A percentile compares a stretch with the other conserved stretches of the same genome.
Evolutionary conservation across 2,888 invertebrate species (phyloP).

Genomic region (Autographa gamma): DNA sequence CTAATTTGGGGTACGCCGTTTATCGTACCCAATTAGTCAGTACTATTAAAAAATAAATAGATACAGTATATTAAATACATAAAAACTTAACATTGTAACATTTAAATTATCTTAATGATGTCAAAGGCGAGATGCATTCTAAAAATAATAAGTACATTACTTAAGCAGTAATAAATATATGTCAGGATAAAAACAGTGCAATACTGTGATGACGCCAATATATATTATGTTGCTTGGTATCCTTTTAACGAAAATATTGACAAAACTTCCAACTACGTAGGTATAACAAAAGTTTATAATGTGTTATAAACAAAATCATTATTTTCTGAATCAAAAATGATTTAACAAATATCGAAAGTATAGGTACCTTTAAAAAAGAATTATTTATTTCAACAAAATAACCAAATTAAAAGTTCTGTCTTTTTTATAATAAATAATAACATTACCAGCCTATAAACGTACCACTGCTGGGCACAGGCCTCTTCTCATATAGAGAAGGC

Average conservation of each 20-base stretch:
- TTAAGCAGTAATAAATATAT: not conserved
- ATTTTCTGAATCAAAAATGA: too few species aligned
- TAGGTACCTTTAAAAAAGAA: too few species aligned
- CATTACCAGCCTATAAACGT: too few species aligned
- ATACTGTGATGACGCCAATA: not conserved
- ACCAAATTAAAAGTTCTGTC: too few species aligned
- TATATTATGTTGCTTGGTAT: not conserved
- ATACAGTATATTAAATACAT: not conserved
- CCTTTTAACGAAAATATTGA: not conserved
- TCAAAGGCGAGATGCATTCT: slow-evolving; percentile 6
- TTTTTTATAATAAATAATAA: too few species aligned
- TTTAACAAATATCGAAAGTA: too few species aligned
- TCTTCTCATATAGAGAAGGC: too few species aligned
- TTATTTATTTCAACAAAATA: too few species aligned
- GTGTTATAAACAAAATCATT: too few species aligned
- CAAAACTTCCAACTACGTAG: too few species aligned
- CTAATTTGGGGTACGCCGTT: not conserved
- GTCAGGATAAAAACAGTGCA: slow-evolving; percentile 6
- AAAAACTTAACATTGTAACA: slow-evolving; percentile 5
- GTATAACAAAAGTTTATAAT: too few species aligned
- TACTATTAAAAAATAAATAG: not conserved
- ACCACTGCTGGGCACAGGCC: too few species aligned
- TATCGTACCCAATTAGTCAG: not conserved
- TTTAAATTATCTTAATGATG: not conserved
- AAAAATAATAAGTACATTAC: slow-evolving; percentile 3